Base-by-base conservation (phyloP, 2,113 vertebrate species). In the Argyrosomus japonicus region DNA sequence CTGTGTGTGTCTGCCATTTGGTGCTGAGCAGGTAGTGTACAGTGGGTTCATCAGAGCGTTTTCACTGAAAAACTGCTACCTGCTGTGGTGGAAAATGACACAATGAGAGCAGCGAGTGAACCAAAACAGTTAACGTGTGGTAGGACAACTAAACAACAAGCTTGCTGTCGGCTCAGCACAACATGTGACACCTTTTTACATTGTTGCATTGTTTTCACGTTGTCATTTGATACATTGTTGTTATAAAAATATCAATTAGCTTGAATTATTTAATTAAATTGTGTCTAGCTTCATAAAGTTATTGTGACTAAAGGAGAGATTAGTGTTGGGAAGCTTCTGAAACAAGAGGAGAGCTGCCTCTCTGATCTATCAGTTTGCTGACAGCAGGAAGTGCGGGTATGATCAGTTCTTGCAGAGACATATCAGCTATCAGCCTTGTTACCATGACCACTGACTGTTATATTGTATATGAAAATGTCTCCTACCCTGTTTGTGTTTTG, bases 401-500 rank as follows among this genome's bases (percentile, higher is more conserved):
- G 1, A 58, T 25, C 40, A 47, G 13, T 18, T 36, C 13, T n/a
- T n/a, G 15, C 14, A 67, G 12, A 9, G 23, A 1, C 18, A 40
- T 58, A 36, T 73, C 21, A 54, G 0, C 2, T 5, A 15, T 60
- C n/a, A 21, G 1, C 14, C 27, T 63, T 19, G 6, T 78, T 40
- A 67, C 36, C 58, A 70, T 10, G 56, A 14, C 3, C 12, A 25
- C 21, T 43, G 19, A 76, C 1, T 10, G 0, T 40, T 54, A 19
- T 58, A 53, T 71, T 80, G 36, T 2, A 50, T 32, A 75, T 74
- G 11, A 68, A 75, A 75, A 81, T 0, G 13, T 32, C 25, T 54
- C 23, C 27, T 11, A 2, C 25, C 48, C 54, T 60, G 50, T 64
- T 50, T 62, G 79, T 67, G 32, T 17, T 18, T 48, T 56, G 23